Conservation (phyloP, 2,888 invertebrate species). For the Synanthedon tipuliformis region DNA sequence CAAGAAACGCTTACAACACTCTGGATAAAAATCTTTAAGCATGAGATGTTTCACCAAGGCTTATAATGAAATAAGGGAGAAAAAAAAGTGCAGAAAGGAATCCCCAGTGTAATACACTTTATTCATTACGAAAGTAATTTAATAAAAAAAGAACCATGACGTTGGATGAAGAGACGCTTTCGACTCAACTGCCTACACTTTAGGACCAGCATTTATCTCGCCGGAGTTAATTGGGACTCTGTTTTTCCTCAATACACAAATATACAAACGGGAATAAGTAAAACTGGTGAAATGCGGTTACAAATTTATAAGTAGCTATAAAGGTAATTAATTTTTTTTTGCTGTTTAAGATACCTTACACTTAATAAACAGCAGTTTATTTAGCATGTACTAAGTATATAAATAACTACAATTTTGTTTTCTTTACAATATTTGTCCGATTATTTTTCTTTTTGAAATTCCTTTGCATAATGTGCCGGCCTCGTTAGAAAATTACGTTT, state of each 20-base stretch:
- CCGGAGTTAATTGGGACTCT: conserved; percentile 46
- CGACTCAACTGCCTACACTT: conserved; percentile 30
- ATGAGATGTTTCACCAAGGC: conserved; percentile 44
- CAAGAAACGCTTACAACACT: conserved; percentile 22
- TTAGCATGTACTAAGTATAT: too few relatives aligned
- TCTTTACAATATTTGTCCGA: too few relatives aligned
- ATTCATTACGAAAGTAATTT: conserved; percentile 58
- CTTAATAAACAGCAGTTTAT: background rate
- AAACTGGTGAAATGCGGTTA: too few relatives aligned
- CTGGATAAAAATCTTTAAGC: conserved; percentile 36
- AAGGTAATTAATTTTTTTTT: background rate
- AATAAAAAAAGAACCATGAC: conserved; percentile 34
- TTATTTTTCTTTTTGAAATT: too few relatives aligned
- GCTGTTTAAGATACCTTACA: background rate
- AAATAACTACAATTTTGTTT: too few relatives aligned
- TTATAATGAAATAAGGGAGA: conserved; percentile 45
- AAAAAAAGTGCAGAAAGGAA: conserved; percentile 38
- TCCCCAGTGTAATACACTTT: conserved; percentile 54
- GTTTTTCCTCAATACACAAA: conserved; percentile 28
- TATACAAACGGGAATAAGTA: background rate
- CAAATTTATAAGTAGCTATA: background rate
- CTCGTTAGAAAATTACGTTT: too few relatives aligned
- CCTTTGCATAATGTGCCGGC: too few relatives aligned
- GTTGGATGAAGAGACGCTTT: conserved; percentile 23
- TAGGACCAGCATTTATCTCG: conserved; percentile 47